These are phyloP conservation scores for Hoplostethus mediterraneus DNA, from an alignment of 2,797 vertebrate genomes.

Conservation along the genomic window DNA sequence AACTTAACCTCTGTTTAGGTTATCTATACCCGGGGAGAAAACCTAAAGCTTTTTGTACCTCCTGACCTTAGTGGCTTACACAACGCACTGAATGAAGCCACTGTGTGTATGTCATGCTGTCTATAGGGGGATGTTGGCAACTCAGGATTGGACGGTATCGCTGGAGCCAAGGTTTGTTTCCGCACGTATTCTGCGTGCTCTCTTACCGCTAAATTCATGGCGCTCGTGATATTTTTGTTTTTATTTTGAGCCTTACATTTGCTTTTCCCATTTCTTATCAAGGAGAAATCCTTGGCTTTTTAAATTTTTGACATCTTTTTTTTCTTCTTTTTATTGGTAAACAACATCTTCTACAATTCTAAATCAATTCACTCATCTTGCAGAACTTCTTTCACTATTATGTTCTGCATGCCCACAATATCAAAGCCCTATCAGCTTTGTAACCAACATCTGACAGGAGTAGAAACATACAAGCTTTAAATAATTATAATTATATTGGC, in stretches of 20 bases:
- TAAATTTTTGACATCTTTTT: slow-evolving; percentile 2
- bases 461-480: not conserved
- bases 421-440: not conserved
- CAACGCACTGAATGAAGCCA: slow-evolving; percentile 53
- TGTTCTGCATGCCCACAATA: not conserved
- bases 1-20: slow-evolving; percentile 29
- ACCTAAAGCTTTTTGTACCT: slow-evolving; percentile 16
- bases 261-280: slow-evolving; percentile 7
- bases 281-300: not conserved
- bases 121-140: slow-evolving; percentile 92
- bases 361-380: not conserved
- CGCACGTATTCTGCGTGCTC: slow-evolving; percentile 53
- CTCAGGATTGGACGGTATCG: slow-evolving; percentile 89
- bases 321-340: slow-evolving; percentile 1
- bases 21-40: slow-evolving; percentile 25
- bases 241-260: slow-evolving; percentile 6
- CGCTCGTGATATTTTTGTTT: slow-evolving; percentile 4
- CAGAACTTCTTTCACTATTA: not conserved
- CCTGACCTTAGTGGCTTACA: slow-evolving; percentile 46
- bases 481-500: not conserved
- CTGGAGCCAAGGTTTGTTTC: slow-evolving; percentile 91
- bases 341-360: not conserved
- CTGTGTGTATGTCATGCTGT: slow-evolving; percentile 78
- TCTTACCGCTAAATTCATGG: slow-evolving; percentile 40
- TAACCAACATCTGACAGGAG: not conserved